Evolutionary conservation across 2,113 vertebrate genomes (phyloP), one percentile per base, ranked within the genome.

Genomic region (Nansenia antarctica): DNA sequence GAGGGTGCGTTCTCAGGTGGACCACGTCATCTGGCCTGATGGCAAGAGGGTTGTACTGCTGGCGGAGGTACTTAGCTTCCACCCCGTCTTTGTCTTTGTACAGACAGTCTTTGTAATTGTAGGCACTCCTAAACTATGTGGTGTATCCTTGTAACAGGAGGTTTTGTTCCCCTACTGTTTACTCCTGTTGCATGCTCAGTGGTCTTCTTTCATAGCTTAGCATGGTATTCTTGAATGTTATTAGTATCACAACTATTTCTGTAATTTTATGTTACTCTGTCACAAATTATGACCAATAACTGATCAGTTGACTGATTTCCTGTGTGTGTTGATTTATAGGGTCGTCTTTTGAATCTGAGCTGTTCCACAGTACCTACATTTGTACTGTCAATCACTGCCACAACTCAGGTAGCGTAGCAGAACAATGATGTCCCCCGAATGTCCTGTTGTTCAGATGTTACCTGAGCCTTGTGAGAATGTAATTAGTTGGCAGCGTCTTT

Each of bases 361-460:
- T 99, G 98, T 84, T 99, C 98, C 80, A 99, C 97, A 0, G 97
- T 99, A 66, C 98, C 98, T 60, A 98, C 98, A 11, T 99, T 99
- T 70, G 98, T 99, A 18, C 91, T 98, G 73, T 99, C 97, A 77
- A 98, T 99, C 91, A 99, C 98, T 1, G 98, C 98, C 58, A 99
- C 97, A 24, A 99, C 98, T 62, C 97, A 99, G 95, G 96, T 97
- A 71, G 0, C 91, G 27, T 14, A 31, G 12, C 5, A 15, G 26
- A 9, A 11, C 18, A 15, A 18, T 9, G 37, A 18, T 42, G 5
- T 42, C 39, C 18, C 14, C 3, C 0, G 39, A n/a, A 3, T 42
- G 11, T 15, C 37, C 37, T 42, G 45, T 47, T n/a, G 29, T 37
- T 45, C n/a, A 15, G 20, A 11, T 42, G 32, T 5, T 26, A 24